Percentiles rank a stretch among this genome's conserved stretches.
These are phyloP conservation scores for Numida meleagris DNA, from an alignment of 2,113 vertebrate genomes.

Conservation along the genomic window DNA sequence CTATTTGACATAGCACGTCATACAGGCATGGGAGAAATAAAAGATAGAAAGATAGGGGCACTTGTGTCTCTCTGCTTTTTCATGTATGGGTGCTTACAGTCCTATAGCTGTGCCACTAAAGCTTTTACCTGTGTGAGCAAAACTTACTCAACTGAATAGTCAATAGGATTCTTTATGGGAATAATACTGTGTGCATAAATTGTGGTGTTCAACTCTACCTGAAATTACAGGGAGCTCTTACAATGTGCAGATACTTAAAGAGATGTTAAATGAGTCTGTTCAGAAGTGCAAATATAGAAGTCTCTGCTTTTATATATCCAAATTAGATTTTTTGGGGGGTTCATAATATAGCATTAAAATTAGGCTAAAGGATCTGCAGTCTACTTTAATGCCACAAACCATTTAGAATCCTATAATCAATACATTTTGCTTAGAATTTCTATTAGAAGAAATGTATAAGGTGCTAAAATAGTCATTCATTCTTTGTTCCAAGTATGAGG, in stretches of 20 bases:
- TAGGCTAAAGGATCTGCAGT: neutral
- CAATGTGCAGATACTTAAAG: neutral
- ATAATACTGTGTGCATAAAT: neutral
- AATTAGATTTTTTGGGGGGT: slow-evolving; percentile 12
- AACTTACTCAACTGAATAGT: neutral
- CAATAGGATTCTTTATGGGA: neutral
- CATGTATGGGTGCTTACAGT: neutral
- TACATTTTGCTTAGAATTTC: slow-evolving; percentile 67
- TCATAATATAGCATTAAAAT: slow-evolving; percentile 23
- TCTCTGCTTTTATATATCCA: neutral
- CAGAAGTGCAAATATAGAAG: neutral
- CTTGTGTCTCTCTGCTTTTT: neutral
- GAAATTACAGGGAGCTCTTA: slow-evolving; percentile 2
- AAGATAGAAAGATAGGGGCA: neutral
- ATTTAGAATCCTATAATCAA: slow-evolving; percentile 30
- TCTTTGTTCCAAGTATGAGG: slow-evolving; percentile 67
- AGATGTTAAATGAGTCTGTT: neutral
- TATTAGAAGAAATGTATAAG: slow-evolving; percentile 64
- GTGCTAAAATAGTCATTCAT: slow-evolving; percentile 75
- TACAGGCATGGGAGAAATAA: neutral
- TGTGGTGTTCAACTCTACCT: neutral
- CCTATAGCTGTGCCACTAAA: neutral
- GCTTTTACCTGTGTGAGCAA: neutral
- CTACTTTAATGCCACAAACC: neutral
- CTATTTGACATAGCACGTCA: neutral